A percentile compares a stretch with the other conserved stretches of the same genome.
phyloP scores from a whole-genome alignment of 2,797 vertebrate species.

The Scleropages formosus region DNA sequence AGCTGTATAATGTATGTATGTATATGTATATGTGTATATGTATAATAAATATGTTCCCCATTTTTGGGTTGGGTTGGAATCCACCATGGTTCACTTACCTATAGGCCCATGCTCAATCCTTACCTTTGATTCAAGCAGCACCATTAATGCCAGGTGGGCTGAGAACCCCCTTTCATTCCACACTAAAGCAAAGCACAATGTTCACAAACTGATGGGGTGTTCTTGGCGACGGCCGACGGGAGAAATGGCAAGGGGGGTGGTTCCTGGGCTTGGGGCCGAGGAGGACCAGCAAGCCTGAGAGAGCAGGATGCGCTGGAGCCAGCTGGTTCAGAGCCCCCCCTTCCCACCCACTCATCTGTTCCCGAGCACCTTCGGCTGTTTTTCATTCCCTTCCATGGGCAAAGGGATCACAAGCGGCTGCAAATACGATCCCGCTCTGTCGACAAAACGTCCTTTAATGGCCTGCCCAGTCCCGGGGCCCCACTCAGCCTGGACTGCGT shows the following conservation, averaged over 20 bases:
- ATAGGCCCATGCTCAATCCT: background rate
- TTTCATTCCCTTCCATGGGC: background rate
- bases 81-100: too few relatives aligned
- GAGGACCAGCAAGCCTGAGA: conserved; percentile 19
- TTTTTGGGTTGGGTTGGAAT: background rate
- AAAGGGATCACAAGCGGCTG: conserved; percentile 10
- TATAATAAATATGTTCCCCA: too few relatives aligned
- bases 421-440: background rate
- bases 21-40: too few relatives aligned
- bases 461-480: background rate
- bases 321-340: conserved; percentile 29
- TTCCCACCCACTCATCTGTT: conserved; percentile 29
- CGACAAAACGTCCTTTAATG: background rate
- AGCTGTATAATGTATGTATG: too few relatives aligned
- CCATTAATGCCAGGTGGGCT: background rate
- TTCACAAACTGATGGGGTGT: background rate
- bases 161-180: background rate
- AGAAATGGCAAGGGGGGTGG: background rate
- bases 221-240: background rate
- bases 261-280: conserved; percentile 16
- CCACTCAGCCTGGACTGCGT: background rate
- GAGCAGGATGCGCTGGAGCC: conserved; percentile 23
- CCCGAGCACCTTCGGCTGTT: conserved; percentile 4
- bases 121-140: background rate
- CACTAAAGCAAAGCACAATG: conserved; percentile 4